Base-by-base conservation (phyloP, 2,113 vertebrate species). In the Actinemys pallida region DNA sequence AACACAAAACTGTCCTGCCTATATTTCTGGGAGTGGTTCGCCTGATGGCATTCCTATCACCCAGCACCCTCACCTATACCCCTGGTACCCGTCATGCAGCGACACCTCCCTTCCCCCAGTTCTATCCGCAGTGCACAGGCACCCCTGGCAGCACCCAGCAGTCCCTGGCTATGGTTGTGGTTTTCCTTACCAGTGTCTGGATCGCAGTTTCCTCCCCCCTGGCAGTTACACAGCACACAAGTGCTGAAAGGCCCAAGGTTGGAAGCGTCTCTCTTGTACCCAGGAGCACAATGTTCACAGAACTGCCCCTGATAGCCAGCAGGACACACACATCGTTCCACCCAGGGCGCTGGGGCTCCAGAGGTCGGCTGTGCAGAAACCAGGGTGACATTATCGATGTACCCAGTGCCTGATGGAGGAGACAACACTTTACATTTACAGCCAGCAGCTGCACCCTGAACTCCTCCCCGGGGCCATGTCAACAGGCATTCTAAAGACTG, bases 201-300 rank as follows among this genome's bases (percentile, higher is more conserved):
- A 82, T 99, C 99, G 22, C 99, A 99, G 47, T 96, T 97, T 52
- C 98, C 99, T 83, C 97, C 98, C 5, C 99, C 99, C n/a, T 94
- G 98, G 97, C 99, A 99, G 53, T 42, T 90, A 96, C 99, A 99
- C 0, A 97, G 98, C 75, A 98, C 94, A 5, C 99, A 99, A 88
- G 86, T 13, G 95, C 99, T 96, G 90, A 99, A 99, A 45, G 98
- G 96, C 1, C 99, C 99, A 5, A 95, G 93, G 4, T 75, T 27
- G 0, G 98, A 98, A 5, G 4, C 25, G 2, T 97, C 95, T 84
- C 99, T 99, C 82, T 81, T 98, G 98, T 99, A 99, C 3, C 99
- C 99, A 0, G 97, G 93, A 31, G 98, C 98, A 84, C 99, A 99
- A 1, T 89, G 97, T 93, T 99, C 96, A 1, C 99, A 99, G 97